Percentiles rank a stretch among this genome's conserved stretches.
These are phyloP conservation scores for Luffia ferchaultella DNA, from an alignment of 2,888 invertebrate species.

Conservation along the genomic window DNA sequence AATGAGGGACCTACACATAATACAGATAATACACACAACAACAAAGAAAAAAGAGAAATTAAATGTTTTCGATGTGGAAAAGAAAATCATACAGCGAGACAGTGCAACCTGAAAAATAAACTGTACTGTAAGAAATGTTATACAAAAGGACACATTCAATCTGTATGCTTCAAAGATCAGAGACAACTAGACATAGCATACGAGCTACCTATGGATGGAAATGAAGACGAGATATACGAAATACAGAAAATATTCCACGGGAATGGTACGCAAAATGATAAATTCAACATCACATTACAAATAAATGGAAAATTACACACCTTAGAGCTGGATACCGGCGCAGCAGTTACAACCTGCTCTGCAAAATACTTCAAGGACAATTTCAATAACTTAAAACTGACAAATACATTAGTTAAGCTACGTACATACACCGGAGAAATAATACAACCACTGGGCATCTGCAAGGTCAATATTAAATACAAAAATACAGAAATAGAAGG, in stretches of 20 bases:
- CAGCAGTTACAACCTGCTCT: slow-evolving; percentile 4
- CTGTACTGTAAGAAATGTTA: neutral
- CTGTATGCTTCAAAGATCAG: neutral
- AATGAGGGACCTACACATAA: neutral
- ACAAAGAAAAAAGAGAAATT: neutral
- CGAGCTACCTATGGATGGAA: neutral
- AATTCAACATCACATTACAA: slow-evolving; percentile 2
- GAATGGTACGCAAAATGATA: neutral
- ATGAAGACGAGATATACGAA: neutral
- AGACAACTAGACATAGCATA: neutral
- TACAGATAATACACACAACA: neutral
- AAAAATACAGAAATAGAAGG: slow-evolving; percentile 4
- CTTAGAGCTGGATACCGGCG: neutral
- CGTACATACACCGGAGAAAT: neutral
- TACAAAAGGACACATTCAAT: neutral
- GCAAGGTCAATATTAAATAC: neutral
- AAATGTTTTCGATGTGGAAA: neutral
- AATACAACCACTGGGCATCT: neutral
- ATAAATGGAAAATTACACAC: slow-evolving; percentile 2
- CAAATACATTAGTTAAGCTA: neutral
- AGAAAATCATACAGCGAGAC: neutral
- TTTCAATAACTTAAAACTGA: neutral
- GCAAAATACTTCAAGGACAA: neutral
- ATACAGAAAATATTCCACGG: neutral
- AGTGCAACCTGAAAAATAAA: neutral